Evolutionary conservation across 2,888 invertebrate genomes (phyloP), one percentile per base, ranked within the genome.

Genomic region (Herminia tarsipennalis): DNA sequence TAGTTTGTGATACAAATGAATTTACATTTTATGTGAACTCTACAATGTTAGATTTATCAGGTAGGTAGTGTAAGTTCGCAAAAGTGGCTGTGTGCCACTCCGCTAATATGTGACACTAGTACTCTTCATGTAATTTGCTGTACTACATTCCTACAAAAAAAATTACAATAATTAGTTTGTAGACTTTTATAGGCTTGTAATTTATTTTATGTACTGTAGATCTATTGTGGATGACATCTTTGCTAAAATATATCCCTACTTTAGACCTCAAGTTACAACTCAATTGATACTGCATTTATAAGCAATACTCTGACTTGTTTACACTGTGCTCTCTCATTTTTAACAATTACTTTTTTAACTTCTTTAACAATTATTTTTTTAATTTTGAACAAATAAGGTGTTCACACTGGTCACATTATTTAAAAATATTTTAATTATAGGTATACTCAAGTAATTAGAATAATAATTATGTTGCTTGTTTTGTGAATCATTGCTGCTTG

Each of bases 1-100:
- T 90, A 89, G 88, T 88, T 90, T 90, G 90, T 90, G 90, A 90
- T 90, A 90, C 71, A 47, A 71, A 86, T 84, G 89, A 89, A 88
- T 90, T 90, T 89, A 89, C 88, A 88, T 81, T 82, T 85, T 85
- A 86, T 83, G 82, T 80, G 74, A 74, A 74, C 71, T 83, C 73
- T 85, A 83, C 78, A 80, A 78, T 73, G 67, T 61, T 80, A 78
- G 70, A 62, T 70, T 58, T 78, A 73, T 74, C 60, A 65, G 56
- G 59, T 69, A 67, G 35, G 50, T 62, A 70, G 58, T 39, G 43
- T 63, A 70, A 66, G 64, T 54, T 47, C 37, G 44, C 13, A n/a
- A n/a, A n/a, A n/a, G 33, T 21, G 36, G 35, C 21, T 3, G 27
- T 3, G 1, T 16, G 13, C 2, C 12, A n/a, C 17, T 8, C 27